Base-by-base conservation (phyloP, 1,140 invertebrate species). In the Spodoptera frugiperda region DNA sequence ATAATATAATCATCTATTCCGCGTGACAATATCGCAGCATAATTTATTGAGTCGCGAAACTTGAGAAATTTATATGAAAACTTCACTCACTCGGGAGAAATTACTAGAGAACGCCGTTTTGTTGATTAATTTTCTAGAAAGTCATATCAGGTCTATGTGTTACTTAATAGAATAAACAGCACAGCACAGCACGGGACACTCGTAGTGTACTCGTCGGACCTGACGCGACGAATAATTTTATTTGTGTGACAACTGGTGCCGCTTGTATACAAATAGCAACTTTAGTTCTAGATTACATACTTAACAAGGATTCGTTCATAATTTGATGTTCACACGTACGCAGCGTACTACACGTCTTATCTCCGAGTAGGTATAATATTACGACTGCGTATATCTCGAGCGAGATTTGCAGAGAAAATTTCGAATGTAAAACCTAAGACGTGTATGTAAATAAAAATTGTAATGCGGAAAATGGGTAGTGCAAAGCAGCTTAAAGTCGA, bases 361-460 rank as follows among this genome's bases (percentile, higher is more conserved):
- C n/a, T n/a, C n/a, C n/a, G n/a, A n/a, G n/a, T n/a, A n/a, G 5
- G 25, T 30, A 11, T n/a, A 39, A 15, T 61, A 44, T 44, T 44
- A 61, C 25, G 17, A 55, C 51, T 54, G 25, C n/a, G 44, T 25
- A 48, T 2, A 48, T 65, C 54, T 39, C 54, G 17, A 25, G 15
- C 19, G 63, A 8, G 19, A 51, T 67, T 67, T 25, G 17, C 19
- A 21, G 19, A 17, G 11, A 53, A 25, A 15, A 39, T 71, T 30
- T 48, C 51, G 4, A 49, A 72, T 72, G 53, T 72, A 72, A 72
- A 72, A 72, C 46, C 53, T 57, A 46, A 57, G 68, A 55, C 53
- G 19, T 46, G 19, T 67, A 72, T 57, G 68, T 72, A 72, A 72
- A 72, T 72, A 72, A 72, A 72, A 55, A 57, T 39, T 72, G 68